A percentile compares a stretch with the other conserved stretches of the same genome.
Evolutionary conservation across 2,797 vertebrate species (phyloP).

Genomic region (Eleutherodactylus coqui): DNA sequence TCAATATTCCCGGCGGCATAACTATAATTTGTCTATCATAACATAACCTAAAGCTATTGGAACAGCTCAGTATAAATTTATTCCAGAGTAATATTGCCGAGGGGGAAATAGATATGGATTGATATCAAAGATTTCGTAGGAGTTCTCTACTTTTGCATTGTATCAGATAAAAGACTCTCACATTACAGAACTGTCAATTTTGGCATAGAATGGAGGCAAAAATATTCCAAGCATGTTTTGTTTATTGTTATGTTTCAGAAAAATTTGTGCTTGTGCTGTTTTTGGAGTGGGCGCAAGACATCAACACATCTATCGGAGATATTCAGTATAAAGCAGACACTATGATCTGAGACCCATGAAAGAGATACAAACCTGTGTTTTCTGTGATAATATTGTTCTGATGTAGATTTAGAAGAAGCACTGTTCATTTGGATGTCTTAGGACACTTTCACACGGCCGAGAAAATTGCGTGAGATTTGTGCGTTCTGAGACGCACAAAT

Average conservation of each 20-base stretch:
- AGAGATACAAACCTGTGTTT: not conserved
- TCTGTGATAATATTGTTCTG: not conserved
- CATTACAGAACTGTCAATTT: conserved; percentile 34
- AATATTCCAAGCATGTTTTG: conserved; percentile 35
- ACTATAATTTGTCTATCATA: not conserved
- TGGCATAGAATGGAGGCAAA: conserved; percentile 10
- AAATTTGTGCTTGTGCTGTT: not conserved
- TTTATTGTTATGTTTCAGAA: conserved; percentile 28
- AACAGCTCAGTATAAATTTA: not conserved
- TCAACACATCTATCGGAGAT: conserved; percentile 13
- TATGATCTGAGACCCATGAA: not conserved
- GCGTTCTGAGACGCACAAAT: too few relatives aligned
- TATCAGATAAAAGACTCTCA: conserved; percentile 31
- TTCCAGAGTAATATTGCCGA: conserved; percentile 30
- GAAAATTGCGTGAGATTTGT: too few relatives aligned
- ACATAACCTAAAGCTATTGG: conserved; percentile 46
- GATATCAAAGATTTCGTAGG: conserved; percentile 37
- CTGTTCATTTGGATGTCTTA: not conserved
- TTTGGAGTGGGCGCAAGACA: conserved; percentile 4
- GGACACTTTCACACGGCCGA: too few relatives aligned
- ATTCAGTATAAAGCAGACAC: conserved; percentile 2
- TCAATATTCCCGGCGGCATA: conserved; percentile 25
- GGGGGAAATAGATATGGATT: conserved; percentile 34
- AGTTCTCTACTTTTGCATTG: conserved; percentile 22
- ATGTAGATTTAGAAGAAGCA: not conserved